phyloP scores from a whole-genome alignment of 53 echinoderm and acorn worm genomes.

The Echinometra lucunter region DNA sequence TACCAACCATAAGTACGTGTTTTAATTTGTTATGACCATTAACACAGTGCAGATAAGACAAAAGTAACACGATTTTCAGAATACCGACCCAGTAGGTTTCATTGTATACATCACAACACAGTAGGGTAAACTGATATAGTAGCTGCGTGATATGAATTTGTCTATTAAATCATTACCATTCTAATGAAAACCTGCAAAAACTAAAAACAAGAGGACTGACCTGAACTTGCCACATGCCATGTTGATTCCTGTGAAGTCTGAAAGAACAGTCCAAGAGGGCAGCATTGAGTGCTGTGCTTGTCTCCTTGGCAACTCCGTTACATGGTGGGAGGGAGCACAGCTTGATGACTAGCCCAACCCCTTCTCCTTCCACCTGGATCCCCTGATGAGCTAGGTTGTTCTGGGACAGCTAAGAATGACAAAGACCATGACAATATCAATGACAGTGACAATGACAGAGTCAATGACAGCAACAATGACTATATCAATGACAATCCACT shows the following conservation, averaged over 20 bases:
- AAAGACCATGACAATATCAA: background rate
- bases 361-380: slow-evolving; percentile 87
- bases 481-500: slow-evolving; percentile 73
- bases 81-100: no score
- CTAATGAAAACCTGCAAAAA: no score
- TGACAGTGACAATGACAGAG: background rate
- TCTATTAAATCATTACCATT: no score
- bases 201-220: background rate
- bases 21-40: no score
- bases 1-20: no score
- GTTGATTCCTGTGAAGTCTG: slow-evolving; percentile 72
- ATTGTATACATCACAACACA: no score
- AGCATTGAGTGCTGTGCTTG: slow-evolving; percentile 72
- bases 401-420: slow-evolving; percentile 68
- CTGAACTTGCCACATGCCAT: slow-evolving; percentile 81
- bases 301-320: slow-evolving; percentile 74
- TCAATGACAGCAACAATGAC: background rate
- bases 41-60: no score
- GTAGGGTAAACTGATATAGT: no score
- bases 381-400: slow-evolving; percentile 87
- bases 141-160: no score
- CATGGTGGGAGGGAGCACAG: slow-evolving; percentile 84
- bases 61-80: no score
- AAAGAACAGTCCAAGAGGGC: slow-evolving; percentile 90
- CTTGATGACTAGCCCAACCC: slow-evolving; percentile 90